phyloP scores from a whole-genome alignment of 1,140 invertebrate species.

The Pachypeltis micranthus region DNA sequence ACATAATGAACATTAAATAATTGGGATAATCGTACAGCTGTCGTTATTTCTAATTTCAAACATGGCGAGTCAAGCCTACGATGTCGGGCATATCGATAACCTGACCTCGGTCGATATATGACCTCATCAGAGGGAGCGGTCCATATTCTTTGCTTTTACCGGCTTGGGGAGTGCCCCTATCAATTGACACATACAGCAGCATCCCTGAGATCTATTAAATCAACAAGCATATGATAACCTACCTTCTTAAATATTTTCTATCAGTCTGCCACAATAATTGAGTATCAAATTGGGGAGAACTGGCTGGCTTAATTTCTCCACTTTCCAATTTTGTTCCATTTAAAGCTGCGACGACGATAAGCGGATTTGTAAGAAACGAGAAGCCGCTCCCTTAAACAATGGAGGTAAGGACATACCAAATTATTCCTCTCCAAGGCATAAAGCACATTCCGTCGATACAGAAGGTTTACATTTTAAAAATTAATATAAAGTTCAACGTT shows the following conservation, averaged over 20 bases:
- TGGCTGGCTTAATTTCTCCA: constrained; percentile 14
- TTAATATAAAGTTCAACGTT: not conserved
- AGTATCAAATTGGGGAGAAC: constrained; percentile 19
- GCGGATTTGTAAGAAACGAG: constrained; percentile 19
- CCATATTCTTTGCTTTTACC: not conserved
- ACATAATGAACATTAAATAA: no score
- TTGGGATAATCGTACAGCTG: no score
- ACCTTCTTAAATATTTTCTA: constrained; percentile 24
- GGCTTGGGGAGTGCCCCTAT: no score
- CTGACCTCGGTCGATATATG: not conserved
- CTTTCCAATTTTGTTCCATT: constrained; percentile 20
- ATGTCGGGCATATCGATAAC: not conserved
- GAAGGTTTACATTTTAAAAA: not conserved
- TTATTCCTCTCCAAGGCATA: not conserved
- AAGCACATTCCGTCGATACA: not conserved
- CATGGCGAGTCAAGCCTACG: not conserved
- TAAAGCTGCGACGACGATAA: constrained; percentile 21
- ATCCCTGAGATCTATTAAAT: not conserved
- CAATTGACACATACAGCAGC: not conserved
- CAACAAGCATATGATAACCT: not conserved
- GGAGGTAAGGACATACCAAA: not conserved
- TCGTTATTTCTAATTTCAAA: no score
- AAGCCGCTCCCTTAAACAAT: constrained; percentile 24
- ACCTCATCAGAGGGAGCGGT: not conserved
- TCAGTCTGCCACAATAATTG: constrained; percentile 24